These are phyloP conservation scores for Platichthys stellatus DNA, from an alignment of 2,113 vertebrate genomes.

Conservation along the genomic window DNA sequence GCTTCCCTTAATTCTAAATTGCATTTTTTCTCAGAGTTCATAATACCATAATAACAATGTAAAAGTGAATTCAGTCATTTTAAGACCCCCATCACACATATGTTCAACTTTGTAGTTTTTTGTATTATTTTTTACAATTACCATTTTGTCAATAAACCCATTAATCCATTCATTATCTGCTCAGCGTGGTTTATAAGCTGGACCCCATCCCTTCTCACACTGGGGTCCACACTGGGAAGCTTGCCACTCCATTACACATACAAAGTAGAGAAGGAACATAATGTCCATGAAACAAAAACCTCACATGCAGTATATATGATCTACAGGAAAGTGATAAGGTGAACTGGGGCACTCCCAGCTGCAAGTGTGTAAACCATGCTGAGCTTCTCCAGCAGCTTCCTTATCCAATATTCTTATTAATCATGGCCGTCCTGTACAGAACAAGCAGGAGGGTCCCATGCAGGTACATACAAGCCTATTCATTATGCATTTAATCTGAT, in stretches of 20 bases:
- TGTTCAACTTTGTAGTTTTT: too few relatives aligned
- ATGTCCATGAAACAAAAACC: neutral
- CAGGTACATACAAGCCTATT: conserved; percentile 72
- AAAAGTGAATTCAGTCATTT: too few relatives aligned
- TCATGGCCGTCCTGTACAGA: conserved; percentile 40
- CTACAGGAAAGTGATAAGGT: neutral
- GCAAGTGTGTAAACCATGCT: neutral
- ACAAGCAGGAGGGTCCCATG: conserved; percentile 37
- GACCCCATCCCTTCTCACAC: neutral
- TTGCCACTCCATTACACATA: neutral
- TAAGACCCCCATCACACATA: too few relatives aligned
- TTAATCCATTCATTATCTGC: neutral
- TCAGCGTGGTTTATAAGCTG: neutral
- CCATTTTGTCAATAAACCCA: neutral
- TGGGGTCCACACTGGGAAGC: neutral
- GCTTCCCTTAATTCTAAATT: too few relatives aligned
- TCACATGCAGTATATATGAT: neutral
- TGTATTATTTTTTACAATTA: too few relatives aligned
- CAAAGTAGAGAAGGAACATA: neutral
- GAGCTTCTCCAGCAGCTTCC: conserved; percentile 3
- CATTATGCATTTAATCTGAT: conserved; percentile 73
- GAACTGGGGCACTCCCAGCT: neutral
- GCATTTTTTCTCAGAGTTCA: too few relatives aligned
- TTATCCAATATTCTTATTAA: conserved; percentile 21
- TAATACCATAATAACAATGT: too few relatives aligned